Evolutionary conservation across 2,888 invertebrate genomes (phyloP).

Genomic region (Spisula subtruncata): DNA sequence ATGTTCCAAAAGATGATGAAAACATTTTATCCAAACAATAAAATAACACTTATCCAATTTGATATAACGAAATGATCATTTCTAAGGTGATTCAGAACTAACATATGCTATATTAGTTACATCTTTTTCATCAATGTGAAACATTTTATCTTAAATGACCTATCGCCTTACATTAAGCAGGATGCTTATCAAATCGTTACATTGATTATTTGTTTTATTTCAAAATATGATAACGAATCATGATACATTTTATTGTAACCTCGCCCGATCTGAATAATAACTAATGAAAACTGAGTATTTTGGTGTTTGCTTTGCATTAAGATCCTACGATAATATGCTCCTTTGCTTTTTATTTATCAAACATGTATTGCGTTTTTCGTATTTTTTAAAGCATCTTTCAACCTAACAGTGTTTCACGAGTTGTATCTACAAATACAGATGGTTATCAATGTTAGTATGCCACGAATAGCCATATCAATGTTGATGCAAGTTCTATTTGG

Average conservation of each 20-base stretch:
- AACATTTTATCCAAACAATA: background rate
- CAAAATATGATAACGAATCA: constrained; percentile 14
- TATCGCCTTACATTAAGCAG: background rate
- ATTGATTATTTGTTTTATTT: constrained; percentile 25
- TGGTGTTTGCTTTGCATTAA: constrained; percentile 24
- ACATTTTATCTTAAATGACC: background rate
- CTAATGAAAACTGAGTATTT: constrained; percentile 4
- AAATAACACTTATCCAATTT: no score
- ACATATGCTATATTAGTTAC: background rate
- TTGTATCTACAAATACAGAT: background rate
- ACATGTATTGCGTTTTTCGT: constrained; percentile 1
- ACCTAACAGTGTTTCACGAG: background rate
- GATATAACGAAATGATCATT: background rate
- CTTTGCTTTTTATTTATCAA: constrained; percentile 20
- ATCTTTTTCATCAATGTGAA: background rate
- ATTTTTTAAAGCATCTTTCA: background rate
- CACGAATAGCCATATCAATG: background rate
- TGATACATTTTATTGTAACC: constrained; percentile 1
- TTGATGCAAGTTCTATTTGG: background rate
- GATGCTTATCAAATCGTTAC: background rate
- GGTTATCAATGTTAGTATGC: background rate
- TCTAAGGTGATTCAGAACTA: background rate
- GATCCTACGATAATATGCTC: background rate
- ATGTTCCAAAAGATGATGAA: background rate
- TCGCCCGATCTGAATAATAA: background rate